Base-by-base conservation (phyloP, 2,113 vertebrate species). In the Limanda limanda region DNA sequence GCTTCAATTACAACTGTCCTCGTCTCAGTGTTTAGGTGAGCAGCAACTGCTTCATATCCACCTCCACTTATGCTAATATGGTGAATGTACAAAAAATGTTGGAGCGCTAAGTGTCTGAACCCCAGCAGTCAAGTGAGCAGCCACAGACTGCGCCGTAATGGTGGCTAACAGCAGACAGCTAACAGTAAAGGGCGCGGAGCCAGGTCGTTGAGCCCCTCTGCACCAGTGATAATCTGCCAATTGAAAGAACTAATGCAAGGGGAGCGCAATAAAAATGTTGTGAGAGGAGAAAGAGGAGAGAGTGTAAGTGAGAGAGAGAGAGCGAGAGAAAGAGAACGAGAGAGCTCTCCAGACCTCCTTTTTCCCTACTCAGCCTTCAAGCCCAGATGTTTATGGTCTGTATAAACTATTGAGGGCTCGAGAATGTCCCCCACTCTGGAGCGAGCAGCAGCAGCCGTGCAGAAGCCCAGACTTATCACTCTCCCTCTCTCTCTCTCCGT, bases 361-460 rank as follows among this genome's bases (percentile, higher is more conserved):
- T 93, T 86, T 89, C 89, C 90, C 88, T 86, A 90, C 89, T 90
- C 89, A 92, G 88, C 88, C 86, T 90, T 88, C 82, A 57, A 91
- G 88, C 84, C 91, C 93, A 93, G 89, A 94, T 93, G 94, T 93
- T 94, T 95, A 95, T 91, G 91, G 94, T 89, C 91, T 92, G 92
- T 91, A 90, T 94, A 94, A 95, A 94, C 92, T 92, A 93, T 94
- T 89, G 91, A 93, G 91, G 91, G 85, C 78, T 86, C 70, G 88
- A 90, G 90, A 94, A 90, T 93, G 88, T 94, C 92, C 92, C 87
- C 90, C 90, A 89, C 89, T 93, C 90, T 75, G 63, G 69, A 81
- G 85, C 21, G 23, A 90, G 85, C 75, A 79, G 85, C 75, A 79
- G 82, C 76, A 88, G 84, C 58, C 60, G 76, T 69, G 92, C 87